These are phyloP conservation scores for Takifugu rubripes DNA, from an alignment of 2,797 vertebrate species.

Conservation along the genomic window DNA sequence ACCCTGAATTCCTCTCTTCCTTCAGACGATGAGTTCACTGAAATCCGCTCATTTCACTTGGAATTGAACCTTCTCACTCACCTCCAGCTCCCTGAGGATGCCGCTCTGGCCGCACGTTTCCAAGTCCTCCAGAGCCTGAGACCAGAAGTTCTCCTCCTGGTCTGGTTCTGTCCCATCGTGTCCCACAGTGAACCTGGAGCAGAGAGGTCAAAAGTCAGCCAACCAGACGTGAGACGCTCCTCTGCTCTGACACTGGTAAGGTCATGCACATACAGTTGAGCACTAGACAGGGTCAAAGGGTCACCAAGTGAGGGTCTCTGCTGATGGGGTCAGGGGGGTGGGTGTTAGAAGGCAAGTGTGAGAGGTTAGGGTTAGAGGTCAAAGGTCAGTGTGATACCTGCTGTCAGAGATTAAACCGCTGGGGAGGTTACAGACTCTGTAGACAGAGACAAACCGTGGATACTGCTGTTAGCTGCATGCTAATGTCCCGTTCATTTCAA, in stretches of 20 bases:
- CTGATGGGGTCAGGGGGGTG: not conserved
- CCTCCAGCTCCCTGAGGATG: conserved; percentile 96
- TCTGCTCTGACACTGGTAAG: not conserved
- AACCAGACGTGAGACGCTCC: conserved; percentile 10
- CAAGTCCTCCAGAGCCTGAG: conserved; percentile 95
- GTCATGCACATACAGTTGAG: conserved; percentile 21
- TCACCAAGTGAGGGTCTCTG: not conserved
- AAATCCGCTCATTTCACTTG: not conserved
- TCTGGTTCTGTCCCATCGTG: conserved; percentile 88
- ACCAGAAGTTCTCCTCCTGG: conserved; percentile 99
- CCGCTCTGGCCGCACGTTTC: conserved; percentile 98
- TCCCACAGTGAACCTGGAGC: conserved; percentile 83
- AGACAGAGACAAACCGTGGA: conserved; percentile 61
- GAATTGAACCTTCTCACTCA: conserved; percentile 29
- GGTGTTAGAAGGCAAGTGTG: not conserved
- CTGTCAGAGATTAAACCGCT: conserved; percentile 79
- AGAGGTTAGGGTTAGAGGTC: conserved; percentile 31
- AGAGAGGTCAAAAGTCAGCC: conserved; percentile 28
- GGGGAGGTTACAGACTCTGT: conserved; percentile 73
- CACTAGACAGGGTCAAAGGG: not conserved
- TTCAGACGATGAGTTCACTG: not conserved
- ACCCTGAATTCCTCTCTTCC: too few species aligned
- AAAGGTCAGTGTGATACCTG: conserved; percentile 69
- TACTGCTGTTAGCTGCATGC: conserved; percentile 38
- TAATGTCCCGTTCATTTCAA: conserved; percentile 14